phyloP scores from a whole-genome alignment of 1,140 invertebrate genomes.

The Micrasema longulum region DNA sequence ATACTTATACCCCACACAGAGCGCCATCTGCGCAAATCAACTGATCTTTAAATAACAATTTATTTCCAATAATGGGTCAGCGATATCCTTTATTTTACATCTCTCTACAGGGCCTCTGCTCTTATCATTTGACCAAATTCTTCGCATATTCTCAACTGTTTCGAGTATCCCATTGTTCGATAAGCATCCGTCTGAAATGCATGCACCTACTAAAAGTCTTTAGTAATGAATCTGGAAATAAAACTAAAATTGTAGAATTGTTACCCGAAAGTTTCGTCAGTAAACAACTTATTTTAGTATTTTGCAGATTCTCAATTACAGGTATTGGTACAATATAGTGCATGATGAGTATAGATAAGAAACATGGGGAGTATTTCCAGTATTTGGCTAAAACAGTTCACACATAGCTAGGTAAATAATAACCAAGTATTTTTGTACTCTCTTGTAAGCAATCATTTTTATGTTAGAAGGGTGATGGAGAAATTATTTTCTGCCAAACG shows the following conservation, averaged over 20 bases:
- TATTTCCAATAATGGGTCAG: background rate
- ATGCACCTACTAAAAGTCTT: background rate
- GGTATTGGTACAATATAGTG: conserved; percentile 17
- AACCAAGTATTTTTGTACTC: too few relatives aligned
- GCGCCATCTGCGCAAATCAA: background rate
- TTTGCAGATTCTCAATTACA: background rate
- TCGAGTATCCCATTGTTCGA: background rate
- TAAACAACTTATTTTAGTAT: background rate
- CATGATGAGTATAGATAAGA: background rate
- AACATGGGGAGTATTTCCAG: background rate
- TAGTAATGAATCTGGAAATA: background rate
- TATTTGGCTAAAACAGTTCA: background rate
- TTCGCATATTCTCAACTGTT: too few relatives aligned
- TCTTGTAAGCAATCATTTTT: too few relatives aligned
- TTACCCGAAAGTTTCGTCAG: background rate
- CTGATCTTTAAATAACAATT: background rate
- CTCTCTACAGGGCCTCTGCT: too few relatives aligned
- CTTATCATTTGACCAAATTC: too few relatives aligned
- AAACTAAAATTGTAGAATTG: background rate
- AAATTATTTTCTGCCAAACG: too few relatives aligned
- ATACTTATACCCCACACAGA: conserved; percentile 4
- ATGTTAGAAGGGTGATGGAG: too few relatives aligned
- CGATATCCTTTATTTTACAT: background rate
- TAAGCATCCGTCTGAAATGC: background rate
- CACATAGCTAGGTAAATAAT: background rate